These are phyloP conservation scores for Argopecten irradians DNA, from an alignment of 1,140 invertebrate species.

Conservation along the genomic window DNA sequence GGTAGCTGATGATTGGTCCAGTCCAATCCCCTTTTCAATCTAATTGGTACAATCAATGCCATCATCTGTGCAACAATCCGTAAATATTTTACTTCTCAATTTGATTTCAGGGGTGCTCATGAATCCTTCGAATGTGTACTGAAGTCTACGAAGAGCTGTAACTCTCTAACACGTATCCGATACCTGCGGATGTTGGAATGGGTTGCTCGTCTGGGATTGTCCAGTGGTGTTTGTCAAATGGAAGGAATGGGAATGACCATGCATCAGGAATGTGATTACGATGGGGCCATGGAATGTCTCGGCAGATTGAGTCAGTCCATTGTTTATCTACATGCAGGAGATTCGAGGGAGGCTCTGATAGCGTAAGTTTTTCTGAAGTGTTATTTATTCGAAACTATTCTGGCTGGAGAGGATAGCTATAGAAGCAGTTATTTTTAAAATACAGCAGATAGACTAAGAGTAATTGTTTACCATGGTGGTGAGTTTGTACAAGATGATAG, in stretches of 20 bases:
- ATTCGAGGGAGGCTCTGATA: not conserved
- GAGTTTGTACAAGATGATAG: no score
- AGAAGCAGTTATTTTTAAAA: no score
- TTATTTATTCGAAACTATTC: not conserved
- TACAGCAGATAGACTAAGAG: no score
- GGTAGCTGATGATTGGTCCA: no score
- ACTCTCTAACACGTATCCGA: conserved; percentile 2
- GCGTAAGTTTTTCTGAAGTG: conserved; percentile 41
- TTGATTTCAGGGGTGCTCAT: not conserved
- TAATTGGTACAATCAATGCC: no score
- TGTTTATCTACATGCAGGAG: not conserved
- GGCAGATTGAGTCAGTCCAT: conserved; percentile 38
- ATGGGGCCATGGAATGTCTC: conserved; percentile 42
- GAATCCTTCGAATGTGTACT: conserved; percentile 28
- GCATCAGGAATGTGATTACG: not conserved
- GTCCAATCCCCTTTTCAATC: no score
- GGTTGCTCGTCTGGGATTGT: not conserved
- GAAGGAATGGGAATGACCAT: not conserved
- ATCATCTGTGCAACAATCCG: not conserved
- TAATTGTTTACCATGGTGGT: no score
- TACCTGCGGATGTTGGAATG: conserved; percentile 29
- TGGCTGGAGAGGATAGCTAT: no score
- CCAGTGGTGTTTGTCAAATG: conserved; percentile 29
- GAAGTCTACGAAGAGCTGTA: conserved; percentile 29
- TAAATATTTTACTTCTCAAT: not conserved